Percentiles rank a stretch among this genome's conserved stretches.
These are phyloP conservation scores for Periophthalmus magnuspinnatus DNA, from an alignment of 2,797 vertebrate species.

Conservation along the genomic window DNA sequence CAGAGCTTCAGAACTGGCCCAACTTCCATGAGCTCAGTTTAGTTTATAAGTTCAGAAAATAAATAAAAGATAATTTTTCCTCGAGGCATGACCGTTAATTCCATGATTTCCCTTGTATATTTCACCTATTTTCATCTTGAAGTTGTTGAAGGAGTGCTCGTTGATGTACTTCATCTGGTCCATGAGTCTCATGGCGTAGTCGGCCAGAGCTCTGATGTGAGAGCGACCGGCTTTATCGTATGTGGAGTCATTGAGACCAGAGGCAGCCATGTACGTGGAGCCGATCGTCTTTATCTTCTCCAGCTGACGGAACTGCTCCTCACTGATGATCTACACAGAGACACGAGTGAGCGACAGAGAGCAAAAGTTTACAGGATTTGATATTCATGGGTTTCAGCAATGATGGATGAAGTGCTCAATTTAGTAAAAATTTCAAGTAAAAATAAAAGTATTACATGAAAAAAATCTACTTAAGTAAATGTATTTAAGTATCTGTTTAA, in stretches of 20 bases:
- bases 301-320: constrained; percentile 90
- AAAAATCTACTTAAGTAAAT: no score
- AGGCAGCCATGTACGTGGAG: constrained; percentile 97
- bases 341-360: background rate
- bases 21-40: no score
- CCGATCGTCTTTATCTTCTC: constrained; percentile 99
- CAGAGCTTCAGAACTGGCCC: no score
- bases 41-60: no score
- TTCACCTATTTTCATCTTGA: constrained; percentile 99
- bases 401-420: no score
- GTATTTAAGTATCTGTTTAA: no score
- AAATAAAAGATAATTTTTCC: no score
- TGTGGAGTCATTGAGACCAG: constrained; percentile 90
- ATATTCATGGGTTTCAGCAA: no score
- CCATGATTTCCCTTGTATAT: background rate
- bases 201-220: constrained; percentile 95
- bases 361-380: no score
- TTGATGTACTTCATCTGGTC: constrained; percentile 99
- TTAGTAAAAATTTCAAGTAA: no score
- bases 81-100: background rate
- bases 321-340: constrained; percentile 87
- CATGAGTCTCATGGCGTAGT: constrained; percentile 95
- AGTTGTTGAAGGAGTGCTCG: constrained; percentile 99
- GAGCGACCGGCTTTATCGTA: constrained; percentile 91
- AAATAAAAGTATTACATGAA: no score